Evolutionary conservation across 2,113 vertebrate genomes (phyloP), one percentile per base, ranked within the genome.

Genomic region (Asarcornis scutulata): DNA sequence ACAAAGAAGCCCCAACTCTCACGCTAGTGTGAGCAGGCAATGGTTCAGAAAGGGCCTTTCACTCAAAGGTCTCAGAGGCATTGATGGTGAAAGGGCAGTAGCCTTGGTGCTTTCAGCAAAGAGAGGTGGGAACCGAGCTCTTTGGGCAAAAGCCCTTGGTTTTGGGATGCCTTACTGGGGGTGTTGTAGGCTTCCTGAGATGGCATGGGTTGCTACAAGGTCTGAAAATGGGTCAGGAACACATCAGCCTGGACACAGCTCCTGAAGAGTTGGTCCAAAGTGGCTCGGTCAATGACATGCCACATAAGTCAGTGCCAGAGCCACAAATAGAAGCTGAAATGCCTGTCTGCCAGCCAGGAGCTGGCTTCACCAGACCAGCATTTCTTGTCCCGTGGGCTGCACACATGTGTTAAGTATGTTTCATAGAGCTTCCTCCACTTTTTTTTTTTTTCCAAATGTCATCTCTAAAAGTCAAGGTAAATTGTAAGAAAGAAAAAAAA

Each of bases 401-500:
- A 16, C 21, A 40, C 81, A 53, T 31, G 25, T 71, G 20, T 60
- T 89, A 82, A 75, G 78, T 68, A 18, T 60, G 4, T 89, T 86
- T 72, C 71, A 75, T 59, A 81, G 78, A 75, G 56, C 17, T 72
- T 25, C 22, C 25, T 62, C 6, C 14, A 6, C 9, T 26, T 26
- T 22, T 16, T 26, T 26, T 38, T 40, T 16, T 8, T 9, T 4
- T 7, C 46, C 29, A 36, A 66, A 69, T 80, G 58, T 50, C 25
- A 44, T 50, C 31, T 58, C 21, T 55, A 46, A 42, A 83, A 91
- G 32, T 77, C 4, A 3, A 64, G 58, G 67, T 84, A 63, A 82
- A 80, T 40, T 67, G 23, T 80, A 67, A 83, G 85, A 48, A 86
- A 88, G 53, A 48, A 82, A 80, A 17, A 13, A 23, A 72, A 94